Conservation (phyloP, 2,113 vertebrate genomes). For the Guaruba guarouba region DNA sequence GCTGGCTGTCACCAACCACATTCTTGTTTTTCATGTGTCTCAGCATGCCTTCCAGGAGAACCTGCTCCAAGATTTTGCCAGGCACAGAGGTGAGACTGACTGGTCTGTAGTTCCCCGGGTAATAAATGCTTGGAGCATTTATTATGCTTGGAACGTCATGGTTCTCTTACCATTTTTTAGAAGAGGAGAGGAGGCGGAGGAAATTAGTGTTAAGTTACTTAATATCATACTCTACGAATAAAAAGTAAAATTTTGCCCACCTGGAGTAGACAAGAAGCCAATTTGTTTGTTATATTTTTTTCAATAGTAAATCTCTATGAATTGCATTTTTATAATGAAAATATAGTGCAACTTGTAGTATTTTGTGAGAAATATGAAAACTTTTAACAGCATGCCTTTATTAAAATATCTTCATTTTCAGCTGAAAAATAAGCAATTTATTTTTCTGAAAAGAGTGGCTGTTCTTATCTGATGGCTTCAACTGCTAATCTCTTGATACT, state of each 20-base stretch:
- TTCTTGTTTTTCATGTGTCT: too few species aligned
- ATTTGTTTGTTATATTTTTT: neutral
- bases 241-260: neutral
- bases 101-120: too few species aligned
- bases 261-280: neutral
- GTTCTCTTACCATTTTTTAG: neutral
- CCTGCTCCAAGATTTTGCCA: too few species aligned
- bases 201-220: neutral
- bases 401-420: neutral
- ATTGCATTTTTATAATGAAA: neutral
- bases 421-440: neutral
- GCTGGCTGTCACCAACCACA: too few species aligned
- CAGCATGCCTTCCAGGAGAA: too few species aligned
- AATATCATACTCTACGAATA: neutral
- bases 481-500: neutral
- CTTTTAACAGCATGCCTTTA: neutral
- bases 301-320: neutral
- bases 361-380: neutral
- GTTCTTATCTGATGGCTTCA: neutral
- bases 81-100: too few species aligned
- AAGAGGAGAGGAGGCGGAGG: neutral
- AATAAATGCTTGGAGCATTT: too few species aligned
- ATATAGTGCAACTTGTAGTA: neutral
- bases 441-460: neutral
- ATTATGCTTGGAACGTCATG: too few species aligned